These are phyloP conservation scores for Ectropis grisescens DNA, from an alignment of 1,140 invertebrate species.

Conservation along the genomic window DNA sequence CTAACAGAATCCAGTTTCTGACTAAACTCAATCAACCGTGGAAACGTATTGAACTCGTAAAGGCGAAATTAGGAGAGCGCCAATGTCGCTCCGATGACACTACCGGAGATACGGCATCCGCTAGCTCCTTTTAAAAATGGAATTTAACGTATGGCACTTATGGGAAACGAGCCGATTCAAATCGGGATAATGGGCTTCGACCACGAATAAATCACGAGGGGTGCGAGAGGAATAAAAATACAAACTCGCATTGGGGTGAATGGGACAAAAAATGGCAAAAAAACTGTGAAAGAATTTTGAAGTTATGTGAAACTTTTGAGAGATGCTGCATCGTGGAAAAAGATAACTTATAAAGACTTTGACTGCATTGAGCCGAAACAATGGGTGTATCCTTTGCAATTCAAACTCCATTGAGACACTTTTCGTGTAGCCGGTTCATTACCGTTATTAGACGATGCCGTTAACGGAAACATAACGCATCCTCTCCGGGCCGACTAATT, in stretches of 20 bases:
- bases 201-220: constrained; percentile 48
- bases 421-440: not conserved
- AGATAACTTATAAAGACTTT: not conserved
- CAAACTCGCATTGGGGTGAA: constrained; percentile 17
- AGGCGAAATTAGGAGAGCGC: constrained; percentile 24
- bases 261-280: constrained; percentile 32
- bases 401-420: not conserved
- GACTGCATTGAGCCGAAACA: too few relatives aligned
- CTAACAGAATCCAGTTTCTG: constrained; percentile 41
- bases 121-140: constrained; percentile 46
- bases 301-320: constrained; percentile 5
- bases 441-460: constrained; percentile 13
- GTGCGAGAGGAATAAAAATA: constrained; percentile 35
- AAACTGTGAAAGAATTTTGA: constrained; percentile 30
- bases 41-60: constrained; percentile 32
- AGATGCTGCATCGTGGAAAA: constrained; percentile 2
- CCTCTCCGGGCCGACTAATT: constrained; percentile 21
- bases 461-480: constrained; percentile 26
- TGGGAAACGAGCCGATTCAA: constrained; percentile 28
- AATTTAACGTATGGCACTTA: constrained; percentile 46
- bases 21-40: constrained; percentile 33
- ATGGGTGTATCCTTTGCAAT: not conserved
- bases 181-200: constrained; percentile 25
- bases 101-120: constrained; percentile 59
- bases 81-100: constrained; percentile 39